Evolutionary conservation across 2,888 invertebrate genomes (phyloP), one percentile per base, ranked within the genome.

Genomic region (Melanchra persicariae): DNA sequence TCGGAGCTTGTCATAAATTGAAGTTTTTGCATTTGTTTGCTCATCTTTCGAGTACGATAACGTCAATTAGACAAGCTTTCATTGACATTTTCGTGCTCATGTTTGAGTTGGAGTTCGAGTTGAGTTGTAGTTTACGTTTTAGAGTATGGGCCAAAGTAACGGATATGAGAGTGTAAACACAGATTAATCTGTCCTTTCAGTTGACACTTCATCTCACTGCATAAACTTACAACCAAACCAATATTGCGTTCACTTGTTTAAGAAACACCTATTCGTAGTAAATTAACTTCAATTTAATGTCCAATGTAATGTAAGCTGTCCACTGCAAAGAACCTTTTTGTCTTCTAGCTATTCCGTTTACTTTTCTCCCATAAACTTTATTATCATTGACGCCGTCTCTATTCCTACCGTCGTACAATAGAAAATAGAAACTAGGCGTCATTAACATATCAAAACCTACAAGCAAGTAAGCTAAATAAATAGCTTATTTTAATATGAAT

Each of bases 401-500:
- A 59, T 64, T 52, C 51, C 10, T 26, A 43, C n/a, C 37, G 8
- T 58, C 2, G 5, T 9, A 65, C 30, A 58, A 55, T 55, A 67
- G 55, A 67, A 70, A 58, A 45, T 34, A 65, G 40, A 77, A 80
- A 64, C 30, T 17, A 64, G 63, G 43, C 55, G 30, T 62, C 57
- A 73, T 70, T 61, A 26, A 30, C 49, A 73, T 76, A 52, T 61
- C 54, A 58, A 67, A 47, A 52, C 59, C 19, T 26, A 9, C 55
- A 54, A 54, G 30, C 22, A 74, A 62, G 22, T 30, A 19, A 66
- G 37, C 49, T 6, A 63, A 76, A 70, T 54, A 52, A 60, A 78
- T 34, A 40, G 10, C 51, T 64, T 51, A 68, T 66, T 70, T 58
- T 40, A 64, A 79, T 70, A 57, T 63, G 49, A 81, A 80, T 68